Percentiles rank a stretch among this genome's conserved stretches.
phyloP scores from a whole-genome alignment of 2,797 vertebrate species.

The Cossypha caffra region DNA sequence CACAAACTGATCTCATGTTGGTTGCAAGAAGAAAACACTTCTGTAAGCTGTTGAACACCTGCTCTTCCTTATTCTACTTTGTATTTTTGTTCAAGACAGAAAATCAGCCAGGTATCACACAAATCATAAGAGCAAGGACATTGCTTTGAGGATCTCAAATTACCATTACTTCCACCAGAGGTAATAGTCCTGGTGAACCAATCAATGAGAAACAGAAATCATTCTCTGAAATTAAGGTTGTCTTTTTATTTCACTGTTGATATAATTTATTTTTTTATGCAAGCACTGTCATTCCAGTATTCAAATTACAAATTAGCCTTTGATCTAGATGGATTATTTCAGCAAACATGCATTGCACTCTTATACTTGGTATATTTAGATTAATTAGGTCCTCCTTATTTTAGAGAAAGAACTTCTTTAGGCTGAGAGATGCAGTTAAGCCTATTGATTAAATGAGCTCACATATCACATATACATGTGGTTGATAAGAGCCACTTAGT shows the following conservation, averaged over 20 bases:
- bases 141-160: not conserved
- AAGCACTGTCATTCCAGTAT: not conserved
- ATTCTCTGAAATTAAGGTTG: not conserved
- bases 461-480: conserved; percentile 18
- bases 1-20: not conserved
- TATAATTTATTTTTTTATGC: not conserved
- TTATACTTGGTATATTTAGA: not conserved
- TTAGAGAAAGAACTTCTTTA: not conserved
- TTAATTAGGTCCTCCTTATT: not conserved
- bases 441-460: conserved; percentile 30
- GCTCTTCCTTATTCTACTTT: not conserved
- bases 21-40: not conserved
- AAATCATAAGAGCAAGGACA: accelerated
- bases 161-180: not conserved
- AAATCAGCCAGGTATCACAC: not conserved
- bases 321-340: not conserved
- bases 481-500: not conserved
- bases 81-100: not conserved
- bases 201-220: accelerated
- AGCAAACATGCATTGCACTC: not conserved
- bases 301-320: not conserved
- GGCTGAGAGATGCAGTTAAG: conserved; percentile 13
- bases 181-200: not conserved
- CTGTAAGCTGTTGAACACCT: not conserved
- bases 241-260: not conserved